phyloP scores from a whole-genome alignment of 2,113 vertebrate genomes.

The Setophaga petechia region DNA sequence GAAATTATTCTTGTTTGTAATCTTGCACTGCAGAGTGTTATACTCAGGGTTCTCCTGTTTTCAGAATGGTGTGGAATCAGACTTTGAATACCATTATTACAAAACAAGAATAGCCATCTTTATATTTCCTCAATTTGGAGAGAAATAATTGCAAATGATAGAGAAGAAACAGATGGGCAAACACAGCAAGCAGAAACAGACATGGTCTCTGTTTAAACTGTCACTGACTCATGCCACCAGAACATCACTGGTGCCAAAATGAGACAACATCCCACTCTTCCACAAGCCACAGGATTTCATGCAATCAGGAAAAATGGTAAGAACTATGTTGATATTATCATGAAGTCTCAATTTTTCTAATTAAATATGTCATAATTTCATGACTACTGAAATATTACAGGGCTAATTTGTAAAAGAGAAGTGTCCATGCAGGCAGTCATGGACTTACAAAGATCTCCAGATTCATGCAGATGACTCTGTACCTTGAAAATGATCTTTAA shows the following conservation, averaged over 20 bases:
- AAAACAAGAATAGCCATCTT: neutral
- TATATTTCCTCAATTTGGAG: neutral
- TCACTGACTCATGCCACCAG: neutral
- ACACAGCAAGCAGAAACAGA: conserved; percentile 22
- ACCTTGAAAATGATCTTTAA: neutral
- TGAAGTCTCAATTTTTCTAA: neutral
- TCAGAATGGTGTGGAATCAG: neutral
- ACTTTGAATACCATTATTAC: neutral
- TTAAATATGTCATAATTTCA: neutral
- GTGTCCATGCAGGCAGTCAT: neutral
- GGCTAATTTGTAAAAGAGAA: neutral
- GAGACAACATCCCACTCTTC: neutral
- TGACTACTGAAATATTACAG: neutral
- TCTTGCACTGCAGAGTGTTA: neutral
- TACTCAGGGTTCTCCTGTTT: neutral
- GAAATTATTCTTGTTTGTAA: neutral
- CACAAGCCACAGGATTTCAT: neutral
- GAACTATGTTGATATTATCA: neutral
- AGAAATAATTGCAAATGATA: conserved; percentile 21
- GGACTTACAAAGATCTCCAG: neutral
- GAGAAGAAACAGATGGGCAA: conserved; percentile 46
- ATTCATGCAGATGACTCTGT: neutral
- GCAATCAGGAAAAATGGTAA: neutral
- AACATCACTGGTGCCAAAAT: neutral
- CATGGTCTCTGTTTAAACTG: neutral